phyloP scores from a whole-genome alignment of 2,113 vertebrate species.

The Xiphias gladius region DNA sequence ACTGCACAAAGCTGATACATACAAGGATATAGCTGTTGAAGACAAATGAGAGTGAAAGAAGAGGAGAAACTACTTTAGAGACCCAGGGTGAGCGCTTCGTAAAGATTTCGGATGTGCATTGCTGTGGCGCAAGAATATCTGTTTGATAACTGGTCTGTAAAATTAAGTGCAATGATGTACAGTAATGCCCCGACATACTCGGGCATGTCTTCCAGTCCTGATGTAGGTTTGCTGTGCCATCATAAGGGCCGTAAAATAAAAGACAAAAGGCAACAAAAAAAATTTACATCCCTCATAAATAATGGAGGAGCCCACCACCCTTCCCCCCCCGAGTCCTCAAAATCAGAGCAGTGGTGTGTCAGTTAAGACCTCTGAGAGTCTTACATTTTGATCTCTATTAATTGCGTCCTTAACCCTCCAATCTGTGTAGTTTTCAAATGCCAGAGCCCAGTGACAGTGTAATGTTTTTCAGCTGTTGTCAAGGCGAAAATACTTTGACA shows the following conservation, averaged over 20 bases:
- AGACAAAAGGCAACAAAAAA: conserved; percentile 21
- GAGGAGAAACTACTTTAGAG: too few species aligned
- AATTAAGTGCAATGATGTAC: background rate
- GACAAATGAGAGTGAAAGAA: background rate
- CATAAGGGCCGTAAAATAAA: conserved; percentile 4
- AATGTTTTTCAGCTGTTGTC: background rate
- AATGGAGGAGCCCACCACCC: conserved; percentile 21
- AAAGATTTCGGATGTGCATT: background rate
- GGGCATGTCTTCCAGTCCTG: background rate
- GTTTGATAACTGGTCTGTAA: conserved; percentile 15
- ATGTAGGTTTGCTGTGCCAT: background rate
- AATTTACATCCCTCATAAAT: conserved; percentile 25
- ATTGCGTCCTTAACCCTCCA: conserved; percentile 17
- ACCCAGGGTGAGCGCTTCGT: background rate
- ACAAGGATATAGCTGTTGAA: background rate
- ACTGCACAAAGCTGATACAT: background rate
- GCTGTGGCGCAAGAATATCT: background rate
- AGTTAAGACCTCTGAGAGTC: background rate
- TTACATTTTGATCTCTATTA: conserved; percentile 19
- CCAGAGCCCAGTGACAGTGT: background rate
- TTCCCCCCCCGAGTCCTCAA: conserved; percentile 23
- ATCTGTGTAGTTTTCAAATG: conserved; percentile 1
- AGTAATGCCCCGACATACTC: conserved; percentile 3
- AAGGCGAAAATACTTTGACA: background rate
- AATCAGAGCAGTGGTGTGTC: background rate